Evolutionary conservation across 1,140 invertebrate species (phyloP), one percentile per base, ranked within the genome.

Genomic region (Battus philenor): DNA sequence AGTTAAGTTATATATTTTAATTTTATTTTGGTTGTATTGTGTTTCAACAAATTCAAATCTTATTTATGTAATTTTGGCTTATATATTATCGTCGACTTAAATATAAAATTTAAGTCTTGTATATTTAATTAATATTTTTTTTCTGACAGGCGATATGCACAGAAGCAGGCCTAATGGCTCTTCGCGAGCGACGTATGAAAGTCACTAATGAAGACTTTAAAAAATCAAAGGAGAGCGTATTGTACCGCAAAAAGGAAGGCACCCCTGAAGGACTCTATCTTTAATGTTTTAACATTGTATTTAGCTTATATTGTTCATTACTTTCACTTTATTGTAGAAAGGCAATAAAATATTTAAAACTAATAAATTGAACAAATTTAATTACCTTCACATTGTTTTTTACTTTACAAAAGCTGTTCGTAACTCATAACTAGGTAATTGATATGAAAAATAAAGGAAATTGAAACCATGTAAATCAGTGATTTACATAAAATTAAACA

Each of bases 161-260:
- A 4, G 98, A 99, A 89, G 98, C 97, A 46, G 98, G 98, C 54
- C 86, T 99, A 9, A 95, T 99, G 93, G 98, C 98, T 12, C 82
- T 99, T 16, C 87, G 98, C 59, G 98, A 99, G 84, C 90, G 98
- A 44, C 91, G 98, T 59, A 99, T 99, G 98, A 99, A 99, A 87
- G 98, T 99, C 7, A 99, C 97, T 16, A 99, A 97, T 88, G 98
- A 99, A 85, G 98, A 99, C 85, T 99, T 99, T 78, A 96, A 96
- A 73, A 99, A 99, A 80, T 98, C 98, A 0, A 99, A 99, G 85
- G 98, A 99, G 83, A 99, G 97, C 88, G 98, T 99, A 33, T 87
- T 99, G 8, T 99, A 99, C 84, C 90, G 98, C 12, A 99, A 99
- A 89, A 99, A 99, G 80, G 98, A 99, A 90, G 97, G 98, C 50